Evolutionary conservation across 2,888 invertebrate genomes (phyloP), one percentile per base, ranked within the genome.

Genomic region (Patella ulyssiponensis): DNA sequence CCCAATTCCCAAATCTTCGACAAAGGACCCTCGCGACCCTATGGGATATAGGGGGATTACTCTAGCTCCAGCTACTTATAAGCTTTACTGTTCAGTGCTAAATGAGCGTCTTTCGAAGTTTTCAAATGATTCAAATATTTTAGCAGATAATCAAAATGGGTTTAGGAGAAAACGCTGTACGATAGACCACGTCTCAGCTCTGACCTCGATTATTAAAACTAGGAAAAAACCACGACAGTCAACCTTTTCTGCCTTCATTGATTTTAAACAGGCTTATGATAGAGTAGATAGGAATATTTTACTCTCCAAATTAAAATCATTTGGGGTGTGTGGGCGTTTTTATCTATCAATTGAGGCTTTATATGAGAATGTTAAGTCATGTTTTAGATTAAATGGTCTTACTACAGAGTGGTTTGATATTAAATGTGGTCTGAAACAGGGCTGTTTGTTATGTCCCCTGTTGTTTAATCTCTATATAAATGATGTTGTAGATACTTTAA

Each of bases 91-190:
- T 75, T 33, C 71, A 53, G 72, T 81, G 14, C 72, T 81, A 72
- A 81, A 80, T 73, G 53, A 72, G 7, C 20, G 80, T 23, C 44
- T 81, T 20, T 27, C n/a, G 33, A 74, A 64, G 44, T 77, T 72
- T 75, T 54, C 56, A 9, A 77, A 79, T 17, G 51, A 33, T n/a
- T 73, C 77, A n/a, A 44, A 75, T 56, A 71, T 74, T 20, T 23
- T 78, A 14, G 71, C 17, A 15, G 80, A 80, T 76, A 77, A 80
- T 52, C 77, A 79, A 52, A 80, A 79, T 54, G 75, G 79, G 56
- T 82, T 82, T 70, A 69, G 78, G 23, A 80, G 75, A 72, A 64
- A 69, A 17, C 53, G 73, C 27, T n/a, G 20, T 23, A 73, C 53
- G 69, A 9, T 78, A 44, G 80, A 80, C 52, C 78, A 80, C 20